Base-by-base conservation (phyloP, 2,113 vertebrate genomes). In the Percopsis transmontana region DNA sequence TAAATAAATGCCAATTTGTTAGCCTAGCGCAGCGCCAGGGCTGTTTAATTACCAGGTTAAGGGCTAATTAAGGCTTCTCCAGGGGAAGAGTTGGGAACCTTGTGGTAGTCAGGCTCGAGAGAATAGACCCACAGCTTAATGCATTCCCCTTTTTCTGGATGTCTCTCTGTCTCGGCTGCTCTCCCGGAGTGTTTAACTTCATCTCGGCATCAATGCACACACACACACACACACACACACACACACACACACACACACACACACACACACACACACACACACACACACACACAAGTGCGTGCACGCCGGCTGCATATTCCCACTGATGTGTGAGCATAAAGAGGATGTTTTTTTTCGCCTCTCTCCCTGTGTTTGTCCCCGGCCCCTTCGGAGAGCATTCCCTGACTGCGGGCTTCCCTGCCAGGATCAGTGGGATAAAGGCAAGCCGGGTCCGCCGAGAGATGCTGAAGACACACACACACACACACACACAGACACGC, bases 311-410 rank as follows among this genome's bases (percentile, higher is more conserved):
- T 87, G 81, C 86, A 89, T 90, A 91, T 91, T 93, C 91, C 89
- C 64, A 91, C 88, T 91, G 91, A 92, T 87, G 91, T 90, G 70
- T 56, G 24, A 7, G 84, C 83, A 92, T 92, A 88, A 92, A 92
- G 91, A 90, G 85, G 81, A 90, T 82, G 87, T 87, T 33, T 33
- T 33, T 33, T 33, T 33, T 33, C 27, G 73, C 76, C 80, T 86
- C 84, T 74, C 69, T 72, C 75, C 59, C 62, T 57, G 82, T 90
- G 89, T 90, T 91, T 91, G 90, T 91, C 89, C 86, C 88, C 61
- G 74, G 74, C 86, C 85, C 84, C 74, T 71, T 84, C 73, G 66
- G 87, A 87, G 83, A 80, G 79, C 68, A 72, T 85, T 80, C 77
- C 68, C 85, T 83, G 76, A 88, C 82, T 84, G 80, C 87, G 85